These are phyloP conservation scores for Salvator merianae DNA, from an alignment of 2,113 vertebrate species.

Conservation along the genomic window DNA sequence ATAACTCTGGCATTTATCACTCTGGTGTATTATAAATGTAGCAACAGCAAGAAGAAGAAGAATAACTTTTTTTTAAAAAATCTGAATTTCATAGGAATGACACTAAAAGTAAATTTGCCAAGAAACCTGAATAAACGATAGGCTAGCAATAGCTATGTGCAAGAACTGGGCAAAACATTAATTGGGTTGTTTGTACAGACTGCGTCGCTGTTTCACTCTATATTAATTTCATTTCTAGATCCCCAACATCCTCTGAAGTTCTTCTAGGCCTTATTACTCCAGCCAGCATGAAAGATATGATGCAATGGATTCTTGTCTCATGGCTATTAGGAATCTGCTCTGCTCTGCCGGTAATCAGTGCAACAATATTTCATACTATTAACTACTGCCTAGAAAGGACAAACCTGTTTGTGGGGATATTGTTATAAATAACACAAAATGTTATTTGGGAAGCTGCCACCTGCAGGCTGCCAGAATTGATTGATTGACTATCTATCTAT, in stretches of 20 bases:
- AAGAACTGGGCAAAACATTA: not conserved
- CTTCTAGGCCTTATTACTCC: conserved; percentile 30
- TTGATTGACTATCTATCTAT: not conserved
- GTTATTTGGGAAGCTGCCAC: not conserved
- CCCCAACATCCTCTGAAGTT: conserved; percentile 35
- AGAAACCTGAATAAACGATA: not conserved
- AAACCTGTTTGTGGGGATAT: not conserved
- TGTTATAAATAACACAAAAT: not conserved
- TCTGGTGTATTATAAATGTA: not conserved
- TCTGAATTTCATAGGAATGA: not conserved
- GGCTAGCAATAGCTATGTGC: not conserved
- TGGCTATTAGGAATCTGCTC: conserved; percentile 44
- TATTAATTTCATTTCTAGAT: conserved; percentile 15
- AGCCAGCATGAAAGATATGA: conserved; percentile 59
- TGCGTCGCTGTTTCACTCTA: not conserved
- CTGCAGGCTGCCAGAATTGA: not conserved
- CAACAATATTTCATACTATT: not conserved
- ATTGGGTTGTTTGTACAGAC: conserved; percentile 1
- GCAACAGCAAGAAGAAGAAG: no score
- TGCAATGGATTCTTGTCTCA: conserved; percentile 50
- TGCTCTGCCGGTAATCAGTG: conserved; percentile 61
- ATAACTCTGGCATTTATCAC: not conserved
- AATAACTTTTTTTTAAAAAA: not conserved
- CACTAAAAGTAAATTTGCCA: not conserved
- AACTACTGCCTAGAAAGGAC: not conserved